phyloP scores from a whole-genome alignment of 1,140 invertebrate species.

The Trichogramma pretiosum region DNA sequence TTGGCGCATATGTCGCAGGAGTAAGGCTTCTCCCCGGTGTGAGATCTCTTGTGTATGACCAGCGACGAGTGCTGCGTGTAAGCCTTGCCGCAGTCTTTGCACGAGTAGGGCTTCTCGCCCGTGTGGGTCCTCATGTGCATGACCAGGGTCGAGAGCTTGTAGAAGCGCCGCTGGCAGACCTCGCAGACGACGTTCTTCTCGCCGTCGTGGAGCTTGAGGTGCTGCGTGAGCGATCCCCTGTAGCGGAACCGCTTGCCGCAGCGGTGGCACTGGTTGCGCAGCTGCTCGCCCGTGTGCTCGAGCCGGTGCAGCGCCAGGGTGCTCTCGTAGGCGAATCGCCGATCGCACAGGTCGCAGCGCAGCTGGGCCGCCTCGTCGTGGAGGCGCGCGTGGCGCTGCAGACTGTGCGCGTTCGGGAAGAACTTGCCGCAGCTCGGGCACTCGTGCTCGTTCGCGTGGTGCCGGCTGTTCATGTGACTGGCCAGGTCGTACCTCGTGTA shows the following conservation, averaged over 20 bases:
- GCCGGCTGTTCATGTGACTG: constrained; percentile 35
- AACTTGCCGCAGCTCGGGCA: constrained; percentile 31
- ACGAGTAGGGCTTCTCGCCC: constrained; percentile 41
- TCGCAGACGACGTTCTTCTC: constrained; percentile 53
- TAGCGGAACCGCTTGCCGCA: constrained; percentile 48
- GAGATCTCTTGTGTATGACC: constrained; percentile 55
- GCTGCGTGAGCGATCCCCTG: constrained; percentile 43
- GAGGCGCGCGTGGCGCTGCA: constrained; percentile 29
- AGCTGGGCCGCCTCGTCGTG: constrained; percentile 34
- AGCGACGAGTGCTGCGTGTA: constrained; percentile 66
- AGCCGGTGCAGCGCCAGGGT: constrained; percentile 44
- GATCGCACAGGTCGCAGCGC: constrained; percentile 43
- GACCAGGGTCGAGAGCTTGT: constrained; percentile 53
- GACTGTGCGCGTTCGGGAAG: constrained; percentile 33
- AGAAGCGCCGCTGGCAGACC: constrained; percentile 70
- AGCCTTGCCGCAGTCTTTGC: constrained; percentile 64
- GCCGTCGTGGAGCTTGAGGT: constrained; percentile 51
- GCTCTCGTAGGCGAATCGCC: constrained; percentile 41
- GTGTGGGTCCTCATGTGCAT: constrained; percentile 54
- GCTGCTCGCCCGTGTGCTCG: constrained; percentile 56
- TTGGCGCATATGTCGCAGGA: constrained; percentile 50
- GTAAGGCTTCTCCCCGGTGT: constrained; percentile 57
- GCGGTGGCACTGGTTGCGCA: constrained; percentile 66
- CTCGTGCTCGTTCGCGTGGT: constrained; percentile 35
- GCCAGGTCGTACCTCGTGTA: constrained; percentile 36